phyloP scores from a whole-genome alignment of 2,888 invertebrate species.

The Acanthosepion esculentum region DNA sequence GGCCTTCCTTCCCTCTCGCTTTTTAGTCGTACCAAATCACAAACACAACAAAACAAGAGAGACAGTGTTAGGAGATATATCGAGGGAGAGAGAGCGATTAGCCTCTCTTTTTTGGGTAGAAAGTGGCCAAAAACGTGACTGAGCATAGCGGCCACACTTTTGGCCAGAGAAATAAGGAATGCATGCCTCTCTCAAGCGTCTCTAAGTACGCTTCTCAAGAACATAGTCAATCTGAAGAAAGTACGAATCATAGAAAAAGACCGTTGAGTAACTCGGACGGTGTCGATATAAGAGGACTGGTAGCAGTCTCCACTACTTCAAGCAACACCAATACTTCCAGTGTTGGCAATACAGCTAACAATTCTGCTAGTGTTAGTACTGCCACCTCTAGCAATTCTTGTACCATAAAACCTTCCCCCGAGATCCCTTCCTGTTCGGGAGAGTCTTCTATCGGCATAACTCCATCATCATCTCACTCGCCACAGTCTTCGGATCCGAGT shows the following conservation, averaged over 20 bases:
- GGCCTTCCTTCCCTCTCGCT: constrained; percentile 37
- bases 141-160: background rate
- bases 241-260: constrained; percentile 65
- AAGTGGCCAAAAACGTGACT: constrained; percentile 59
- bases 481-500: background rate
- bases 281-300: constrained; percentile 51
- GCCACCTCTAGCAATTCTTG: background rate
- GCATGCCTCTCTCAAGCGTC: constrained; percentile 75
- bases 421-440: background rate
- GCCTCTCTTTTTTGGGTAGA: background rate
- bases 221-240: constrained; percentile 69
- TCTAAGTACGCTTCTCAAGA: constrained; percentile 71
- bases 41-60: background rate
- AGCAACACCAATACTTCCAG: background rate
- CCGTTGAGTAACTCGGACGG: constrained; percentile 60
- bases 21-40: background rate
- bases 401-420: background rate
- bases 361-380: background rate
- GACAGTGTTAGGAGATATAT: background rate
- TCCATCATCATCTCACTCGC: background rate
- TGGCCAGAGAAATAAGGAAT: constrained; percentile 58
- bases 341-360: background rate
- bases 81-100: background rate
- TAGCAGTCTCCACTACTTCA: constrained; percentile 51
- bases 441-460: background rate